Percentiles rank a stretch among this genome's conserved stretches.
Conservation (phyloP, 1,140 invertebrate species). For the Brachionus paranguensis region DNA sequence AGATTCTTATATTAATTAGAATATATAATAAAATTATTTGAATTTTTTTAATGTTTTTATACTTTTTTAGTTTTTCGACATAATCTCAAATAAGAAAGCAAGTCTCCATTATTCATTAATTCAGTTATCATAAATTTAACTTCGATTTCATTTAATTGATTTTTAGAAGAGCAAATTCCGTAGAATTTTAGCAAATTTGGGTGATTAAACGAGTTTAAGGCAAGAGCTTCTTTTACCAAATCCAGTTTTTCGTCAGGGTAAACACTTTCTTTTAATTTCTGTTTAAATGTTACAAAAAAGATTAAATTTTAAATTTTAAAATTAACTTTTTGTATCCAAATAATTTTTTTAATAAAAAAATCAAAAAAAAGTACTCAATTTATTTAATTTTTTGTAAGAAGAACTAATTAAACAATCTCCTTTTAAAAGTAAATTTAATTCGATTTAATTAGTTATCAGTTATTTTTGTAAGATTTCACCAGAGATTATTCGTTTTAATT, state of each 20-base stretch:
- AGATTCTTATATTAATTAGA: neutral
- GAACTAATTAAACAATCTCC: too few species aligned
- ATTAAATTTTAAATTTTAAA: too few species aligned
- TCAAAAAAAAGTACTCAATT: too few species aligned
- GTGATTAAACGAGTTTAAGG: constrained; percentile 24
- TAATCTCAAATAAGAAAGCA: neutral
- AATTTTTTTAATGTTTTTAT: neutral
- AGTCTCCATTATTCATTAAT: constrained; percentile 15
- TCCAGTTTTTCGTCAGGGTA: constrained; percentile 12
- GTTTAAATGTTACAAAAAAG: neutral
- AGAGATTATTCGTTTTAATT: too few species aligned
- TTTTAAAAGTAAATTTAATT: too few species aligned
- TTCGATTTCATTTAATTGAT: neutral
- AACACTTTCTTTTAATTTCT: neutral
- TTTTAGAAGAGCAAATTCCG: neutral
- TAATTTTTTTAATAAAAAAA: too few species aligned
- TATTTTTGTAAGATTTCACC: too few species aligned
- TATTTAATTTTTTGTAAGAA: too few species aligned
- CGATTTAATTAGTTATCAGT: too few species aligned
- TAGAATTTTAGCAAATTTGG: constrained; percentile 16
- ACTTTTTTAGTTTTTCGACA: neutral
- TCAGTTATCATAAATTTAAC: constrained; percentile 23
- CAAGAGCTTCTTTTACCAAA: constrained; percentile 32
- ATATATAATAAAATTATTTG: neutral
- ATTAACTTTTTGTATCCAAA: too few species aligned